Percentiles rank a stretch among this genome's conserved stretches.
phyloP scores from a whole-genome alignment of 2,797 vertebrate genomes.

The Chanos chanos region DNA sequence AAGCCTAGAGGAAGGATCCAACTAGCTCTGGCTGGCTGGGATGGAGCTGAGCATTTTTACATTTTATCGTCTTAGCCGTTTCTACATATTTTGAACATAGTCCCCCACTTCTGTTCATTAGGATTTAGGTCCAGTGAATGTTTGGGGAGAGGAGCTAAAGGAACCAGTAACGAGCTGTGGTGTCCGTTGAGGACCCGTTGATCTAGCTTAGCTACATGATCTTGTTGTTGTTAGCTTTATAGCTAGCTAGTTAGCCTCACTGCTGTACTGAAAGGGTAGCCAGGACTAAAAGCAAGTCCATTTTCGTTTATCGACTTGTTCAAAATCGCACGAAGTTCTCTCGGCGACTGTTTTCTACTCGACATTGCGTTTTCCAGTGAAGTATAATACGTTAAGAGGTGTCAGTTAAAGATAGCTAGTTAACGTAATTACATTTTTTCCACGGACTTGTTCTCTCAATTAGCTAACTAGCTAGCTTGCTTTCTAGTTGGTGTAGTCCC shows the following conservation, averaged over 20 bases:
- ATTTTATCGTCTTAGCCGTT: conserved; percentile 1
- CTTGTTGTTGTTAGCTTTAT: conserved; percentile 41
- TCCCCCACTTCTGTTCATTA: neutral
- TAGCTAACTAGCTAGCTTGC: conserved; percentile 17
- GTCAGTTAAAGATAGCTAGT: too few relatives aligned
- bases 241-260: conserved; percentile 11
- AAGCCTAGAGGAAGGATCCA: conserved; percentile 31
- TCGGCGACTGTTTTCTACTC: neutral
- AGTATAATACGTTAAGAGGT: too few relatives aligned
- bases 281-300: too few relatives aligned
- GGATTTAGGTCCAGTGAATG: conserved; percentile 12
- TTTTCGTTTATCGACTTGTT: too few relatives aligned
- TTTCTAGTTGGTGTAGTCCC: neutral
- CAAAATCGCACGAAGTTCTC: too few relatives aligned
- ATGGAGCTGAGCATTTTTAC: conserved; percentile 36
- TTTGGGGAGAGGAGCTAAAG: neutral
- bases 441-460: neutral
- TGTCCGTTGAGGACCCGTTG: conserved; percentile 28
- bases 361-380: neutral
- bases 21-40: conserved; percentile 31
- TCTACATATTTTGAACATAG: conserved; percentile 12
- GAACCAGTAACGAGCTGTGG: conserved; percentile 4
- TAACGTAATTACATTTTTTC: too few relatives aligned
- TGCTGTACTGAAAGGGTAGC: too few relatives aligned
- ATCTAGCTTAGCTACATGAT: conserved; percentile 19